Evolutionary conservation across 2,113 vertebrate genomes (phyloP).

Genomic region (Apus apus): DNA sequence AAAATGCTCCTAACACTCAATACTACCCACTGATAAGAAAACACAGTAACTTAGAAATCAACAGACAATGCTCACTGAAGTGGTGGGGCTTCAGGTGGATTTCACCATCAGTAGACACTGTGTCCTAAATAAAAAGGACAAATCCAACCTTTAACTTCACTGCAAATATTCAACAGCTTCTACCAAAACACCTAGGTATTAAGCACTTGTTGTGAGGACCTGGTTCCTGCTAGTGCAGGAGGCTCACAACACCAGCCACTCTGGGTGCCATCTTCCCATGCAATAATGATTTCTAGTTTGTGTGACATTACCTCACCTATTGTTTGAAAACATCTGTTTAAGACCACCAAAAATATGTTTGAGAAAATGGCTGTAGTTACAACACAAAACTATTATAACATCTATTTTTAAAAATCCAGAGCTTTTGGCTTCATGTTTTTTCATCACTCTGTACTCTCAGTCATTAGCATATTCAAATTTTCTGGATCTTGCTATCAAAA

Average conservation of each 20-base stretch:
- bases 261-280: neutral
- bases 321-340: neutral
- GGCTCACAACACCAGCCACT: neutral
- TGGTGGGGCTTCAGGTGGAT: neutral
- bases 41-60: neutral
- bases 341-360: neutral
- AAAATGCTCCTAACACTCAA: neutral
- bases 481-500: slow-evolving; percentile 64
- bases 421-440: neutral
- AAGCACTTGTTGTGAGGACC: neutral
- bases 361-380: neutral
- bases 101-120: neutral
- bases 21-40: neutral
- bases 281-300: neutral
- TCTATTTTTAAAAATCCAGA: neutral
- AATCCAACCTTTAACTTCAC: neutral
- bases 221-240: neutral
- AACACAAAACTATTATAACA: neutral
- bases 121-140: neutral
- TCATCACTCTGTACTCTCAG: slow-evolving; percentile 5
- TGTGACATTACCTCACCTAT: neutral
- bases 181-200: neutral
- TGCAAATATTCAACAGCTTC: neutral
- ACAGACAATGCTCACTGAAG: neutral
- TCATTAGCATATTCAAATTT: slow-evolving; percentile 64